These are phyloP conservation scores for Notodonta ziczac DNA, from an alignment of 2,888 invertebrate genomes.

Conservation along the genomic window DNA sequence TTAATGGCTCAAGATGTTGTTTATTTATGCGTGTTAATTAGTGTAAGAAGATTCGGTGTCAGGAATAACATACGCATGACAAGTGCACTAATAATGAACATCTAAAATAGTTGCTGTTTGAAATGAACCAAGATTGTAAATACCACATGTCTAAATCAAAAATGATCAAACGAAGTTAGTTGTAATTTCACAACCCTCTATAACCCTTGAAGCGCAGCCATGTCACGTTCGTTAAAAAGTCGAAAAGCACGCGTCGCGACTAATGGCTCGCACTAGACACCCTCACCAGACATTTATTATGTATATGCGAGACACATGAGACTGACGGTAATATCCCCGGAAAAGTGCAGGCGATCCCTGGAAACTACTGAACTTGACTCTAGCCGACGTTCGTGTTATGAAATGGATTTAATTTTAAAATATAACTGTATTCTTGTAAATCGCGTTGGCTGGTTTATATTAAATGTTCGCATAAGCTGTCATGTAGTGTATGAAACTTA, in stretches of 20 bases:
- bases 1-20: no score
- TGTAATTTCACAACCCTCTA: background rate
- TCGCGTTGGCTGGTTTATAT: background rate
- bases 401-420: background rate
- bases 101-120: no score
- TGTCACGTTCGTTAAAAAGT: background rate
- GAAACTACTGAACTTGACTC: constrained; percentile 2
- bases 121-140: background rate
- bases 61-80: no score
- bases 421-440: background rate
- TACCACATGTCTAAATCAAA: background rate
- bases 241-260: background rate
- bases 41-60: no score
- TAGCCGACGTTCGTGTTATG: background rate
- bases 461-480: background rate
- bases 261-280: background rate
- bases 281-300: background rate
- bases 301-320: background rate
- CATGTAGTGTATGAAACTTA: background rate
- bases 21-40: no score
- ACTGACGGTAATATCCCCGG: background rate
- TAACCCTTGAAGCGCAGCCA: background rate
- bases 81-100: no score
- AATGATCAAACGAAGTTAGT: background rate
- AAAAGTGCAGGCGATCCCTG: background rate